Conservation (phyloP, 2,797 vertebrate genomes). For the Crocidura indochinensis region DNA sequence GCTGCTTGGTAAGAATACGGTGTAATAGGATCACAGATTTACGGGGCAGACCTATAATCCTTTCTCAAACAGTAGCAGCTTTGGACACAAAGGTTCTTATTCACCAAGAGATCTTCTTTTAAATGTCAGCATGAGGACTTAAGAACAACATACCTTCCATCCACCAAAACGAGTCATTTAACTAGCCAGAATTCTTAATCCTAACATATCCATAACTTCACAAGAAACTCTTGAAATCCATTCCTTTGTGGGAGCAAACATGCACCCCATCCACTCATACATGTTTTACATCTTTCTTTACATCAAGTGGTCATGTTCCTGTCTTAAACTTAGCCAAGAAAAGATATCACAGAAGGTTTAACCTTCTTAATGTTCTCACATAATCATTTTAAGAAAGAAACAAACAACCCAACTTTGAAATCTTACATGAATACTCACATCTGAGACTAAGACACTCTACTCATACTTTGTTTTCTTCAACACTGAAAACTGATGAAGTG, state of each 20-base stretch:
- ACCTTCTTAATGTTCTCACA: slow-evolving; percentile 51
- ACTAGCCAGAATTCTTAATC: slow-evolving; percentile 52
- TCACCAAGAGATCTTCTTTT: slow-evolving; percentile 67
- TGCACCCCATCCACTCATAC: too few species aligned
- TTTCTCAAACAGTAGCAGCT: slow-evolving; percentile 55
- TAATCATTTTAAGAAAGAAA: slow-evolving; percentile 44
- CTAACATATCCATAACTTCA: slow-evolving; percentile 63
- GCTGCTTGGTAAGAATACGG: slow-evolving; percentile 70
- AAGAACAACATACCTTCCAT: slow-evolving; percentile 63
- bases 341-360: slow-evolving; percentile 1
- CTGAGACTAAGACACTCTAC: slow-evolving; percentile 41
- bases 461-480: slow-evolving; percentile 67
- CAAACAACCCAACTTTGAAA: not conserved
- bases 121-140: slow-evolving; percentile 76
- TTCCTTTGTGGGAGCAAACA: not conserved
- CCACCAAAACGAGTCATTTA: slow-evolving; percentile 65
- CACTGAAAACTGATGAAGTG: slow-evolving; percentile 65
- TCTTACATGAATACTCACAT: slow-evolving; percentile 36
- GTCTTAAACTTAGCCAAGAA: slow-evolving; percentile 63
- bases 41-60: slow-evolving; percentile 68
- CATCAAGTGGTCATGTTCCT: slow-evolving; percentile 55
- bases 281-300: slow-evolving; percentile 33
- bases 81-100: slow-evolving; percentile 72
- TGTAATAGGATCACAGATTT: slow-evolving; percentile 72
- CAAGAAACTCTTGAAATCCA: slow-evolving; percentile 23